Evolutionary conservation across 1,140 invertebrate species (phyloP).

Genomic region (Pemphigus obesinymphae): DNA sequence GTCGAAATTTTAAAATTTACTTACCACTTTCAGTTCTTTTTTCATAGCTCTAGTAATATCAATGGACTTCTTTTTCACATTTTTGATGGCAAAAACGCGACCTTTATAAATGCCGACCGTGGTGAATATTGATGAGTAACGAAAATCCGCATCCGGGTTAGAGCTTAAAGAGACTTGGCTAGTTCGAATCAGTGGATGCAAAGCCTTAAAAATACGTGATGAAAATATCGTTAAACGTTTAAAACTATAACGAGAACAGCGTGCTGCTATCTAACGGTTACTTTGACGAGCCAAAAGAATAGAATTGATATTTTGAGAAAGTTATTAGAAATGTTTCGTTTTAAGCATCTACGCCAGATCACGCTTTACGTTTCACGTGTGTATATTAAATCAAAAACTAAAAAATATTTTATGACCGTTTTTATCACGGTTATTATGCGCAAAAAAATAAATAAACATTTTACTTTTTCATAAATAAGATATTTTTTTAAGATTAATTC

Average conservation of each 20-base stretch:
- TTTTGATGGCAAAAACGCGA: conserved; percentile 78
- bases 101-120: conserved; percentile 85
- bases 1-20: conserved; percentile 42
- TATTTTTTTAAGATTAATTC: no score
- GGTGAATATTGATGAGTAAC: conserved; percentile 81
- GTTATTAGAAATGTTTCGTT: no score
- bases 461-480: no score
- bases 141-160: conserved; percentile 76
- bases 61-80: conserved; percentile 75
- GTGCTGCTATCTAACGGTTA: conserved; percentile 20
- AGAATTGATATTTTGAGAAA: no score
- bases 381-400: no score
- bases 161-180: conserved; percentile 82
- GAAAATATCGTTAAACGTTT: background rate
- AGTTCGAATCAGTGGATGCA: conserved; percentile 58
- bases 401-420: no score
- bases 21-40: conserved; percentile 88
- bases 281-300: background rate
- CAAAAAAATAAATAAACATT: no score
- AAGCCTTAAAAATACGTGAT: conserved; percentile 31
- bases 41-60: conserved; percentile 89
- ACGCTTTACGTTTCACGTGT: background rate
- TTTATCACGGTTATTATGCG: no score
- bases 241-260: background rate
- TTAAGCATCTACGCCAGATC: background rate